Conservation (phyloP, 2,888 invertebrate species). For the Bimastos eiseni region DNA sequence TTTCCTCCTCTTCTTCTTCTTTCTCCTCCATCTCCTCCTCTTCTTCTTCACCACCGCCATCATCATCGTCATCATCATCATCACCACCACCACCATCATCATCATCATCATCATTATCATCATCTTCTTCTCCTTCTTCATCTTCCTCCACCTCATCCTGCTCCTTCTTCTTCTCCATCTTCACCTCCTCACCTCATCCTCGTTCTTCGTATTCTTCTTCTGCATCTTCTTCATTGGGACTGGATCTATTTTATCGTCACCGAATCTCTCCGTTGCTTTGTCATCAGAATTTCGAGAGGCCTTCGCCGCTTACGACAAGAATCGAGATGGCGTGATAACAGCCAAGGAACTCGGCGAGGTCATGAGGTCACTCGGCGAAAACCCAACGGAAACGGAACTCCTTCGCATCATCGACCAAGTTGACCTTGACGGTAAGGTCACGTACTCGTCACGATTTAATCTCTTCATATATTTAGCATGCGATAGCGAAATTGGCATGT, state of each 20-base stretch:
- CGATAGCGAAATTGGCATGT: too few relatives aligned
- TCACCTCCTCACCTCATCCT: too few relatives aligned
- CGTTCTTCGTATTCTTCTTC: too few relatives aligned
- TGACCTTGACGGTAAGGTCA: conserved; percentile 35
- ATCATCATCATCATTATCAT: neutral
- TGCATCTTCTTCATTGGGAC: neutral
- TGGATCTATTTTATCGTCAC: neutral
- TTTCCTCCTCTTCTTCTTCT: neutral
- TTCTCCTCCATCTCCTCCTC: too few relatives aligned
- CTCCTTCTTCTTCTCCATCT: neutral
- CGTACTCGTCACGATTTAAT: neutral
- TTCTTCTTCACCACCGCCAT: neutral
- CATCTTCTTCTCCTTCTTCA: neutral
- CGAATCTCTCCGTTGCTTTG: neutral
- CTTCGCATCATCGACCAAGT: conserved; percentile 37
- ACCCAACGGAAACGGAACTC: conserved; percentile 37
- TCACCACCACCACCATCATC: neutral
- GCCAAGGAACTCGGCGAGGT: conserved; percentile 37
- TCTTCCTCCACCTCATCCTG: neutral
- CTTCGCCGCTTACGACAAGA: conserved; percentile 35
- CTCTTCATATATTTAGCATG: neutral
- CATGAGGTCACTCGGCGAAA: conserved; percentile 36
- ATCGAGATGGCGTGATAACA: conserved; percentile 35
- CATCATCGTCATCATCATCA: neutral
- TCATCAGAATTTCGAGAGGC: conserved; percentile 34